Base-by-base conservation (phyloP, 1,140 invertebrate species). In the Augochlora pura region DNA sequence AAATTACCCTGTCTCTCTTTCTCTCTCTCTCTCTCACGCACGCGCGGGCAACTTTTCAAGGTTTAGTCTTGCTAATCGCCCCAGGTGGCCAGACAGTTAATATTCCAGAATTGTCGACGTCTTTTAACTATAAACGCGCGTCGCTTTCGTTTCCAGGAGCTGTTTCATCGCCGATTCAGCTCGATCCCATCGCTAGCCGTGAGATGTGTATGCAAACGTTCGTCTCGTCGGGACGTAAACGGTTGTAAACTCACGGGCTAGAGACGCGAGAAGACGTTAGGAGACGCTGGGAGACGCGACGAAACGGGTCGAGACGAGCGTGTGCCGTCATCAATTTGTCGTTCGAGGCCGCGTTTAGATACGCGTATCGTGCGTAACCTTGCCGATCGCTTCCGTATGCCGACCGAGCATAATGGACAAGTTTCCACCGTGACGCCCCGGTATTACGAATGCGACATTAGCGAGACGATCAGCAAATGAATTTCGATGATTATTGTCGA, bases 241-340 rank as follows among this genome's bases (percentile, higher is more conserved):
- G 70, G 46, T 25, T 68, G 77, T 64, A 84, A 85, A 84, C 80
- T 84, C 80, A 80, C 71, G 70, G 70, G 39, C 62, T 63, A 67
- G 71, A 78, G 54, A 73, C 81, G 42, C 12, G 42, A 66, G 59
- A 54, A 25, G 25, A 18, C 21, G 75, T 1, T 9, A n/a, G n/a
- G 63, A 76, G 73, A 64, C 38, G 27, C 32, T 32, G 4, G 32
- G 32, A 46, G 14, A 12, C 71, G 70, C 39, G 71, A 63, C 71
- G 71, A 78, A 57, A 73, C 38, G 32, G 4, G 4, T 2, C 32
- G 32, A 32, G 32, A 62, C 60, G 60, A 62, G 60, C 62, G 65
- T 71, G 32, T 46, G 42, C 49, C 54, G 67, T 79, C 83, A 63
- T 82, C 80, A 71, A 83, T 86, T 82, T 83, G 73, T 86, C 72